Evolutionary conservation across 1,140 invertebrate species (phyloP), one percentile per base, ranked within the genome.

Genomic region (Paralvinella palmiformis): DNA sequence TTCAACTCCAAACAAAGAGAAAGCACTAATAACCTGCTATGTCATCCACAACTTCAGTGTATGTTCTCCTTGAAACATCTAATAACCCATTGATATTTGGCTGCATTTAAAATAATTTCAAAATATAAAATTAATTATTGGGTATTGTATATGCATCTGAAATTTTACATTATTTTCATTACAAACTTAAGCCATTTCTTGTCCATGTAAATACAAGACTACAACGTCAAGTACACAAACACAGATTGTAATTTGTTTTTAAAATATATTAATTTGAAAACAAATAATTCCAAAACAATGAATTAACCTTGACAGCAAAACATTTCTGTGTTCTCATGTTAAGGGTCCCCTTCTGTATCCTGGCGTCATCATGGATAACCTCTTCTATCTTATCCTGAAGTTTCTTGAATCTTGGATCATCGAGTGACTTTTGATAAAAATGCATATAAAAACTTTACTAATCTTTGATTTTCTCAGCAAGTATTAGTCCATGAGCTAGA

Each of bases 281-380:
- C 24, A 52, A 29, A 52, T 20, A 10, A 52, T 20, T n/a, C 24
- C 17, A 59, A 63, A n/a, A 15, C n/a, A 27, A 22, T 56, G 22
- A 66, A 65, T 67, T 17, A 71, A 82, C 82, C 80, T 89, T 91
- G 2, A 96, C 87, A 33, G 91, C 90, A 80, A 91, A 92, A 74
- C 89, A 91, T 63, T 91, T 85, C 79, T 94, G 90, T 62, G 88
- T 84, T 63, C 83, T 84, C 73, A 85, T 84, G n/a, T 84, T 83
- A 1, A 84, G 77, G 58, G 84, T 85, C 1, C 88, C 89, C 75
- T 86, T 86, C n/a, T 87, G 82, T 29, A 85, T 86, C 71, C 84
- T 85, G 2, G 86, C 86, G 71, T 92, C 88, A 59, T 88, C 85
- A 79, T 90, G 85, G 58, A 96, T 85, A 0, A 90, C 82, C 57